A percentile compares a stretch with the other conserved stretches of the same genome.
These are phyloP conservation scores for Gnathonemus echidnorhynchus DNA, from an alignment of 2,113 vertebrate genomes.

Conservation along the genomic window DNA sequence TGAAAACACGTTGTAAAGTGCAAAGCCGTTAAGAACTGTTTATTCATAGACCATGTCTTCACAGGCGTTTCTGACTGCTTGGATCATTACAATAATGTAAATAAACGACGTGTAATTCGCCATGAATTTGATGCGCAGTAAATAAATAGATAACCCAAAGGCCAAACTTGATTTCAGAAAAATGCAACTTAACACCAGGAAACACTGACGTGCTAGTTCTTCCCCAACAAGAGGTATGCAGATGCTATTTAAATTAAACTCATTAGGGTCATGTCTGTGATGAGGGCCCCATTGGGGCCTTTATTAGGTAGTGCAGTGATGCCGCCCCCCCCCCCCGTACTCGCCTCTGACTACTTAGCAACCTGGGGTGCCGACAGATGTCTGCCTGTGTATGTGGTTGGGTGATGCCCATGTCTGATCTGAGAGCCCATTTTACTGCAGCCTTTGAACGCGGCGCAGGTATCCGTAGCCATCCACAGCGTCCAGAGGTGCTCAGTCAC, in stretches of 20 bases:
- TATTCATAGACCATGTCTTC: not conserved
- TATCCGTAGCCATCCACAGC: not conserved
- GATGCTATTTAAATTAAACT: conserved; percentile 36
- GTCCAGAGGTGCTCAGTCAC: not conserved
- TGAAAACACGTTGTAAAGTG: not conserved
- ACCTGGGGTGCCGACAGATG: conserved; percentile 36
- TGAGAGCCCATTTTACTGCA: not conserved
- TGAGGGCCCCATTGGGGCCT: conserved; percentile 30
- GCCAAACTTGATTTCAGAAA: not conserved
- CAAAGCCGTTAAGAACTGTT: not conserved
- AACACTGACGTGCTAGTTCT: conserved; percentile 22
- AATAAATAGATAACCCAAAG: not conserved
- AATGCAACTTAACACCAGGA: conserved; percentile 13
- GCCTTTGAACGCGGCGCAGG: not conserved
- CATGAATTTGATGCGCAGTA: not conserved
- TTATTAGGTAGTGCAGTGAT: conserved; percentile 35
- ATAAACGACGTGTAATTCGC: not conserved
- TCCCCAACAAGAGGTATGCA: conserved; percentile 29
- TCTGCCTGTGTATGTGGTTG: conserved; percentile 25
- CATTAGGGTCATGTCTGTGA: conserved; percentile 44
- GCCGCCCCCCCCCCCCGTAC: conserved; percentile 27
- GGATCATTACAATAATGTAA: not conserved
- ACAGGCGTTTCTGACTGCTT: not conserved
- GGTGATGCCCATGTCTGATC: conserved; percentile 18
- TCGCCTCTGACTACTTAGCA: conserved; percentile 29